phyloP scores from a whole-genome alignment of 2,888 invertebrate species.

The Phyllotreta cruciferae region DNA sequence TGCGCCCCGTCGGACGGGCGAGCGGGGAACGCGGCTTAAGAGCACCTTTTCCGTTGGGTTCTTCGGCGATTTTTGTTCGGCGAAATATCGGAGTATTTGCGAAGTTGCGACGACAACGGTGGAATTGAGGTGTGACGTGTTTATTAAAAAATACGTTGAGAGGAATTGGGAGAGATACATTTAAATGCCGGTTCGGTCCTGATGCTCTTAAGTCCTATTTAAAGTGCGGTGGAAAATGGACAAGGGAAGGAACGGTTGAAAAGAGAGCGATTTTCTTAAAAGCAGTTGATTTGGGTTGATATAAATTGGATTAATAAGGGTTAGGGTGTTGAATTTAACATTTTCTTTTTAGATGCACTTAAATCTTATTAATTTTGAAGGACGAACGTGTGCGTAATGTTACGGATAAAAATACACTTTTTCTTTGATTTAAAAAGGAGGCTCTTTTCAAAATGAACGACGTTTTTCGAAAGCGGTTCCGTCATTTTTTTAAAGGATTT shows the following conservation, averaged over 20 bases:
- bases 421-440: not conserved
- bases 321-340: conserved; percentile 28
- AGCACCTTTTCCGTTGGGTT: not conserved
- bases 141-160: not conserved
- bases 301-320: conserved; percentile 31
- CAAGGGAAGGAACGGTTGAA: conserved; percentile 7
- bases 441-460: not conserved
- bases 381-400: not conserved
- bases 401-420: not conserved
- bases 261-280: conserved; percentile 29
- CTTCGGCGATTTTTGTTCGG: no score
- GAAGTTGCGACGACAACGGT: no score
- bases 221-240: not conserved
- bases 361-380: conserved; percentile 21
- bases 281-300: conserved; percentile 37
- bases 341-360: conserved; percentile 25
- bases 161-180: conserved; percentile 6
- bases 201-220: conserved; percentile 5
- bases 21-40: not conserved
- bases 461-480: no score
- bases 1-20: not conserved
- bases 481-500: not conserved
- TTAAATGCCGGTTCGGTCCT: not conserved
- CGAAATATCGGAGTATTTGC: no score
- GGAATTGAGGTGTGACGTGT: no score